Evolutionary conservation across 2,888 invertebrate genomes (phyloP).

Genomic region (Drosophila emarginata): DNA sequence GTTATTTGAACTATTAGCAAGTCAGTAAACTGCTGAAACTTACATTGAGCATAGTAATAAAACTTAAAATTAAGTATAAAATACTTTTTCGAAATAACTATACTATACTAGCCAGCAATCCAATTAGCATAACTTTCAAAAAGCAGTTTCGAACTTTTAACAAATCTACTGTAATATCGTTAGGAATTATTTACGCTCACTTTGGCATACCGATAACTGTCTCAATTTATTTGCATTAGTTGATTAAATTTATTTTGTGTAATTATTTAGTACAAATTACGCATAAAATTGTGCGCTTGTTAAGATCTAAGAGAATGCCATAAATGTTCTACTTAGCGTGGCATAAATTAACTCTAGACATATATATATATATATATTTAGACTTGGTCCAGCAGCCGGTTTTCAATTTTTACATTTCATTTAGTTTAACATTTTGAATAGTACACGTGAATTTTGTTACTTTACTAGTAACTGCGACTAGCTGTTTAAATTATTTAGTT

Average conservation of each 20-base stretch:
- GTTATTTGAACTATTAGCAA: too few relatives aligned
- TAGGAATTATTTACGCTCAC: constrained; percentile 34
- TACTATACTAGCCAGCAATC: neutral
- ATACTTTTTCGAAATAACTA: too few relatives aligned
- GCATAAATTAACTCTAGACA: constrained; percentile 28
- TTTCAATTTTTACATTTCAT: constrained; percentile 30
- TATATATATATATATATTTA: neutral
- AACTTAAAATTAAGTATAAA: neutral
- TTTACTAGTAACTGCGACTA: constrained; percentile 59
- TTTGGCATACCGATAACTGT: constrained; percentile 38
- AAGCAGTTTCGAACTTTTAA: constrained; percentile 23
- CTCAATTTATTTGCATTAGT: constrained; percentile 54
- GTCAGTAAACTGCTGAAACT: too few relatives aligned
- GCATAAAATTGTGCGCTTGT: constrained; percentile 55
- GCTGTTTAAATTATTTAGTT: constrained; percentile 54
- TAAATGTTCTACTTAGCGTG: constrained; percentile 43
- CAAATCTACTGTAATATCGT: neutral
- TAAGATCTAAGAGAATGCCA: constrained; percentile 54
- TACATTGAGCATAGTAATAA: too few relatives aligned
- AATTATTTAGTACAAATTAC: constrained; percentile 58
- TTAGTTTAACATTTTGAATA: constrained; percentile 12
- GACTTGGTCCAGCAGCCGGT: constrained; percentile 37
- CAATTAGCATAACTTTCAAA: neutral
- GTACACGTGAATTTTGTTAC: constrained; percentile 21
- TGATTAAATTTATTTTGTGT: constrained; percentile 22